Conservation (phyloP, 2,888 invertebrate genomes). For the Scelioninae gen. 2 region DNA sequence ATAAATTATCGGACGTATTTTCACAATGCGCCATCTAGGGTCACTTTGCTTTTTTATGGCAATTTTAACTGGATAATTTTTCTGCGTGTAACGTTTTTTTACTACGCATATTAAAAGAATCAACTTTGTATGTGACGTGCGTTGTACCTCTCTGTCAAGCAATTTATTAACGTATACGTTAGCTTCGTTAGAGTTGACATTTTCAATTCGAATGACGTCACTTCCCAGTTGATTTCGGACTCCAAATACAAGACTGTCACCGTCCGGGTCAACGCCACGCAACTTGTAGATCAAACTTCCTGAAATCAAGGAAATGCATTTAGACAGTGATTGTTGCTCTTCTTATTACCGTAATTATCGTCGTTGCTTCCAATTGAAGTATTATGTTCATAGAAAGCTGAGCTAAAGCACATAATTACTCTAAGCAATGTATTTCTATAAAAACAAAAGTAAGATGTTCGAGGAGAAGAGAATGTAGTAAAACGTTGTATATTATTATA, state of each 20-base stretch:
- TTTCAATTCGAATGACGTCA: constrained; percentile 90
- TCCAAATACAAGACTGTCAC: constrained; percentile 89
- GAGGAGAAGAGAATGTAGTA: too few relatives aligned
- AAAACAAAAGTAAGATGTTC: constrained; percentile 15
- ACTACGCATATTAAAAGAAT: neutral
- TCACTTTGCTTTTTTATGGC: too few relatives aligned
- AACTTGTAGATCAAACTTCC: constrained; percentile 89
- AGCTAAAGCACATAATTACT: too few relatives aligned
- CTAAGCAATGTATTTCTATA: too few relatives aligned
- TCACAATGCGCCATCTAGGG: too few relatives aligned
- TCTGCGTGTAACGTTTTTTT: too few relatives aligned
- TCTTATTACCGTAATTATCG: constrained; percentile 43
- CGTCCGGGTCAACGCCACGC: constrained; percentile 89
- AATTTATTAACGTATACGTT: constrained; percentile 91
- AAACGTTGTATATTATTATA: too few relatives aligned
- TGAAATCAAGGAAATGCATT: constrained; percentile 75
- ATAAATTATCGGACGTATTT: too few relatives aligned
- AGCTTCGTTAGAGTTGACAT: constrained; percentile 87
- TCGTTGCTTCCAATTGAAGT: constrained; percentile 24
- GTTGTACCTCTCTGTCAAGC: constrained; percentile 93
- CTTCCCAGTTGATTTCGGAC: constrained; percentile 87
- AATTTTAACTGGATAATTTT: too few relatives aligned
- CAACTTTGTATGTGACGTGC: too few relatives aligned
- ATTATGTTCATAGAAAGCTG: constrained; percentile 41
- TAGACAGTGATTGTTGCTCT: constrained; percentile 25